phyloP scores from a whole-genome alignment of 2,113 vertebrate species.

The Eulemur macaco region DNA sequence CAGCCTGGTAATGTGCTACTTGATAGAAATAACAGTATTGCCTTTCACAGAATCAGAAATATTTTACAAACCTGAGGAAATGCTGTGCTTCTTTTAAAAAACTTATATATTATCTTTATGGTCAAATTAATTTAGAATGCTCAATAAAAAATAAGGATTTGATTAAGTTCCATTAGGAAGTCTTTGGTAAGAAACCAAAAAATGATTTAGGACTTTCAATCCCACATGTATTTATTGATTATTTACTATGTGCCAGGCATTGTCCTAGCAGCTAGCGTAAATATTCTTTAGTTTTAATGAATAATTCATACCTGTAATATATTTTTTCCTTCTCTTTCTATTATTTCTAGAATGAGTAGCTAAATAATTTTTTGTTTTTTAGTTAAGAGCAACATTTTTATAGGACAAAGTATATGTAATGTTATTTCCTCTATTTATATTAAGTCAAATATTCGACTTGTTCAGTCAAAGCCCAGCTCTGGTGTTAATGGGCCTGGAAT shows the following conservation, averaged over 20 bases:
- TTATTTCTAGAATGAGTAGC: not conserved
- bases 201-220: not conserved
- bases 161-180: not conserved
- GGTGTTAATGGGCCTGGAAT: not conserved
- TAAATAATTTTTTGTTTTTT: not conserved
- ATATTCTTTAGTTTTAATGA: constrained; percentile 4
- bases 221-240: not conserved
- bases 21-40: not conserved
- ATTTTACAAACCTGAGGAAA: not conserved
- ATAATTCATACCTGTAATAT: not conserved
- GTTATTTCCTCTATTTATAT: not conserved
- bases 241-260: not conserved
- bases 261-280: not conserved
- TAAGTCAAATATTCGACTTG: not conserved
- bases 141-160: not conserved
- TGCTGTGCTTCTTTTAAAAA: not conserved
- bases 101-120: not conserved
- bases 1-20: not conserved
- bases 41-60: constrained; percentile 24
- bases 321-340: not conserved
- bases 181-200: not conserved
- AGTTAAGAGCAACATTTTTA: not conserved
- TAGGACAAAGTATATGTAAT: not conserved
- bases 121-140: not conserved
- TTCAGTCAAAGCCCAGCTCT: not conserved